A percentile compares a stretch with the other conserved stretches of the same genome.
Conservation (phyloP, 2,888 invertebrate genomes). For the Miltochrista miniata region DNA sequence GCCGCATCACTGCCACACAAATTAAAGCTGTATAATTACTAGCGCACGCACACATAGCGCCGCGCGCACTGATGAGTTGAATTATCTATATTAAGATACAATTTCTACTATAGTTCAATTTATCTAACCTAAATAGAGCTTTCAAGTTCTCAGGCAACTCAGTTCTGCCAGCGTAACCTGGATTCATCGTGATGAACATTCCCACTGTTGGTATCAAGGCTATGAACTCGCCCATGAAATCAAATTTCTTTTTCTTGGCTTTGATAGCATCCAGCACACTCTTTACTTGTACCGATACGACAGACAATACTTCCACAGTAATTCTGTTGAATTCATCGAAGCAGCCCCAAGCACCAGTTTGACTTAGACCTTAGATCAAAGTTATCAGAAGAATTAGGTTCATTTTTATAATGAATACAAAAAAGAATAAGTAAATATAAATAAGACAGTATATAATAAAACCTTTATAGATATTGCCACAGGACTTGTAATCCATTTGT, state of each 20-base stretch:
- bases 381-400: background rate
- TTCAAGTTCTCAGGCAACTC: constrained; percentile 93
- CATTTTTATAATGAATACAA: background rate
- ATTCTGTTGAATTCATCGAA: constrained; percentile 99
- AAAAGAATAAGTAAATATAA: background rate
- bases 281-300: constrained; percentile 97
- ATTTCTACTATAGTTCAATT: background rate
- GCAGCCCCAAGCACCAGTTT: constrained; percentile 98
- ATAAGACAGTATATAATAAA: background rate
- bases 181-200: constrained; percentile 98
- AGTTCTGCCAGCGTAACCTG: constrained; percentile 96
- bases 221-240: constrained; percentile 93
- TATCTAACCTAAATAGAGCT: constrained; percentile 82
- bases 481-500: constrained; percentile 98
- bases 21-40: too few species aligned
- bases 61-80: too few species aligned
- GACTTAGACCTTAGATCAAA: constrained; percentile 85
- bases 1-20: too few species aligned
- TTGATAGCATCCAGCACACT: constrained; percentile 94
- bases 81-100: too few species aligned
- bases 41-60: too few species aligned
- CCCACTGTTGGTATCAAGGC: constrained; percentile 91
- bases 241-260: constrained; percentile 89
- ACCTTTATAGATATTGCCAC: constrained; percentile 97
- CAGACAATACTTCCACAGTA: constrained; percentile 96